Evolutionary conservation across 1,140 invertebrate genomes (phyloP).

Genomic region (Notospermus geniculatus): DNA sequence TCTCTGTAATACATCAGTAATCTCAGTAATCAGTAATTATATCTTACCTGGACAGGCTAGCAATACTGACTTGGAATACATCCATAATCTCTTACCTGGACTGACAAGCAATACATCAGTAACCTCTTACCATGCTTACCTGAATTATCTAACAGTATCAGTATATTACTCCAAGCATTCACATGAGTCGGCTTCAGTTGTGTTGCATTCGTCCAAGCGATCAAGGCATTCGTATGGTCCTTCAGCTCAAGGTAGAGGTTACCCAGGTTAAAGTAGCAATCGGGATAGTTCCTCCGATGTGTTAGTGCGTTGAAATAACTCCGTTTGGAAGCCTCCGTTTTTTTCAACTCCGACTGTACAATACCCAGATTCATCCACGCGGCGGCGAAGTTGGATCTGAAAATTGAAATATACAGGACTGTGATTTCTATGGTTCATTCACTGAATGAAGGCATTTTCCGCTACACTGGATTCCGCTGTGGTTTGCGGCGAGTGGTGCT

Average conservation of each 20-base stretch:
- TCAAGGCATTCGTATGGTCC: conserved; percentile 62
- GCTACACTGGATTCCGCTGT: too few relatives aligned
- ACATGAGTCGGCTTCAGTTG: conserved; percentile 72
- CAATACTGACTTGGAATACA: too few relatives aligned
- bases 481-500: too few relatives aligned
- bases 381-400: conserved; percentile 81
- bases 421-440: too few relatives aligned
- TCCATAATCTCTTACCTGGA: too few relatives aligned
- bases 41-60: too few relatives aligned
- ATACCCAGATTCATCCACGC: conserved; percentile 99
- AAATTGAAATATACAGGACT: conserved; percentile 3
- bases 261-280: conserved; percentile 92
- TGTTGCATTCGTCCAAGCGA: conserved; percentile 79
- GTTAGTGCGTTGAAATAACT: conserved; percentile 78
- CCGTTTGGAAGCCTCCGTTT: conserved; percentile 69
- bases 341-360: conserved; percentile 73
- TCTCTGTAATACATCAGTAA: too few relatives aligned
- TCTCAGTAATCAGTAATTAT: too few relatives aligned
- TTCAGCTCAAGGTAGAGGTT: conserved; percentile 75
- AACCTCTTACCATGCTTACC: conserved; percentile 55
- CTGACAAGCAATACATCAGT: too few relatives aligned
- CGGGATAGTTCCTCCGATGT: conserved; percentile 78
- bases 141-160: conserved; percentile 82
- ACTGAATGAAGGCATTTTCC: too few relatives aligned
- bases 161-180: conserved; percentile 87